Percentiles rank a stretch among this genome's conserved stretches.
phyloP scores from a whole-genome alignment of 2,113 vertebrate genomes.

The Trichomycterus rosablanca region DNA sequence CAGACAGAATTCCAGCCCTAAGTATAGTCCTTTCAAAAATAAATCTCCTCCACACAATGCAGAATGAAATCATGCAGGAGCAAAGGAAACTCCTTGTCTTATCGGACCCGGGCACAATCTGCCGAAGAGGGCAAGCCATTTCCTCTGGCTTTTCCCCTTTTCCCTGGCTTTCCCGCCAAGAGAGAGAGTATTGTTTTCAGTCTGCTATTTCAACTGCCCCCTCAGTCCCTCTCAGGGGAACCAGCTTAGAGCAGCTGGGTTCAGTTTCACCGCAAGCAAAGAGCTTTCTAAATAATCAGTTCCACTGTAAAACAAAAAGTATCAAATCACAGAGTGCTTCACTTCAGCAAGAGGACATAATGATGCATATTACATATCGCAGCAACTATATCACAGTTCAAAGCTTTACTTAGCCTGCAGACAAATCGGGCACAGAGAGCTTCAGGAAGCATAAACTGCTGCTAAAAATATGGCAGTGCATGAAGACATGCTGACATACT shows the following conservation, averaged over 20 bases:
- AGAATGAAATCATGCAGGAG: conserved; percentile 33
- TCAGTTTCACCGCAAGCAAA: conserved; percentile 19
- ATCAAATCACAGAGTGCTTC: not conserved
- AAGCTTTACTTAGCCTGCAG: not conserved
- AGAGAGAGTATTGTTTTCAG: conserved; percentile 34
- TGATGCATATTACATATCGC: not conserved
- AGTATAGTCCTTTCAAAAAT: conserved; percentile 63
- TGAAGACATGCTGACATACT: not conserved
- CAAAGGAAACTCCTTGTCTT: conserved; percentile 68
- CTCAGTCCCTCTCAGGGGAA: not conserved
- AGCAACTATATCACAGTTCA: not conserved
- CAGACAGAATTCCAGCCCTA: no score
- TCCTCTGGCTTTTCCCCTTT: conserved; percentile 47
- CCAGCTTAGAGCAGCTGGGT: conserved; percentile 19
- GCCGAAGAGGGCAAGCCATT: conserved; percentile 44
- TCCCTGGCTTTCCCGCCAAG: conserved; percentile 1
- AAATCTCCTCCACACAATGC: conserved; percentile 62
- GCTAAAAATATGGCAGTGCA: not conserved
- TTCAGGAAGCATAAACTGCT: conserved; percentile 10
- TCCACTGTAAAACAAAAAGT: conserved; percentile 1
- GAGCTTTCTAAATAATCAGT: not conserved
- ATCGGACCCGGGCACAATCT: conserved; percentile 58
- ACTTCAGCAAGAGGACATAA: conserved; percentile 3
- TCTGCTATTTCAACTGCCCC: conserved; percentile 9
- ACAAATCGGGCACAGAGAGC: not conserved